Percentiles rank a stretch among this genome's conserved stretches.
These are phyloP conservation scores for Pantherophis alleghaniensis DNA, from an alignment of 2,797 vertebrate genomes.

Conservation along the genomic window DNA sequence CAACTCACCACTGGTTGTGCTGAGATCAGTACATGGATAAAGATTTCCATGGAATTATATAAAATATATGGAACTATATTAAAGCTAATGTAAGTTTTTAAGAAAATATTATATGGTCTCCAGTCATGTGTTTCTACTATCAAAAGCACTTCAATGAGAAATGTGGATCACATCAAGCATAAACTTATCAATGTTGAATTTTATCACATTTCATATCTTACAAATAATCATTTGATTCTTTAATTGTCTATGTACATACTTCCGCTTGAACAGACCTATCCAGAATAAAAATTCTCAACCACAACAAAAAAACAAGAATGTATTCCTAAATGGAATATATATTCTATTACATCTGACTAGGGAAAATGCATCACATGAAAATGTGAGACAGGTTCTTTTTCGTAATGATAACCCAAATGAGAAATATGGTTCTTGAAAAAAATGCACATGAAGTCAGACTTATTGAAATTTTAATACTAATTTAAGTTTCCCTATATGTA, in stretches of 20 bases:
- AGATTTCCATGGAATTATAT: background rate
- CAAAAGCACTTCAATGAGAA: background rate
- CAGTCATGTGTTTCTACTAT: constrained; percentile 15
- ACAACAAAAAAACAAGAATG: background rate
- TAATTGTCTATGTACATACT: background rate
- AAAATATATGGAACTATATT: background rate
- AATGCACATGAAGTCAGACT: background rate
- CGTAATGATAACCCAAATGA: background rate
- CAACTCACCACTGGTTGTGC: no score
- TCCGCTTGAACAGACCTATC: background rate
- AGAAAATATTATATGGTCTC: background rate
- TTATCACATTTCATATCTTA: background rate
- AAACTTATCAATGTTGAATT: background rate
- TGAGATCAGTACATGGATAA: background rate
- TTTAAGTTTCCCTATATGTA: background rate
- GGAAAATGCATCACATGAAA: background rate
- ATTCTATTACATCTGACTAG: background rate
- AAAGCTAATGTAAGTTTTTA: background rate
- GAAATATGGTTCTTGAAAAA: background rate
- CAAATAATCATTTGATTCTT: background rate
- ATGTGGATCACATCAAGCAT: constrained; percentile 3
- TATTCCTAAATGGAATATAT: background rate
- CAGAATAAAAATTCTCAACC: background rate
- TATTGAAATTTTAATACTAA: background rate
- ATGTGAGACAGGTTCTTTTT: background rate